Evolutionary conservation across 2,113 vertebrate species (phyloP), one percentile per base, ranked within the genome.

Genomic region (Alethe diademata): DNA sequence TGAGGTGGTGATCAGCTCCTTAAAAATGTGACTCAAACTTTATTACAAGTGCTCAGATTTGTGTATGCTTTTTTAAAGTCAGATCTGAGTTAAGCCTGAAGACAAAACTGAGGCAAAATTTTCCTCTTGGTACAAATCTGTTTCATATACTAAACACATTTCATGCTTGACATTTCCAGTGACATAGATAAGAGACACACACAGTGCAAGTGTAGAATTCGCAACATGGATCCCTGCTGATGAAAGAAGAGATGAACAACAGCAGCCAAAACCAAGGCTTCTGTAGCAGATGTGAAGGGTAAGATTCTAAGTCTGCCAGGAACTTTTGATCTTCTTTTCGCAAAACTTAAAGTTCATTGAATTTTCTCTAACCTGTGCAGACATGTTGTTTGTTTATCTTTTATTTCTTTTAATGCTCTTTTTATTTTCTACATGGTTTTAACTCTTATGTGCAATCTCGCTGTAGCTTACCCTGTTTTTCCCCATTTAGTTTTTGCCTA

Each of bases 81-180:
- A 57, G 25, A 51, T 62, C 42, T 82, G 26, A 9, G 4, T 72
- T 33, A 93, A 82, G 35, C 8, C 60, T 48, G 31, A 73, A 90
- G 47, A 88, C 18, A 90, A 92, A 90, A 81, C 9, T 1, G 2
- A 51, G 38, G 20, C 7, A 90, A 85, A 80, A 67, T 90, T 94
- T 76, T 91, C 54, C 35, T 73, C 62, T 95, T 1, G 0, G 15
- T 94, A 58, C 26, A 92, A 82, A 65, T 79, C 60, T 74, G 47
- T 83, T 95, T 53, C 60, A 36, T 70, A 40, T 20, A 81, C 38
- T 82, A 66, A 94, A 88, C 29, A 56, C 29, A 90, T 93, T 95
- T 94, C 67, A 93, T 60, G 81, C 87, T 95, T 96, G 94, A 94
- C 81, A 94, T 95, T 96, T 96, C 81, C 72, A 83, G 35, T 79